Base-by-base conservation (phyloP, 2,888 invertebrate species). In the Cinara cedri region DNA sequence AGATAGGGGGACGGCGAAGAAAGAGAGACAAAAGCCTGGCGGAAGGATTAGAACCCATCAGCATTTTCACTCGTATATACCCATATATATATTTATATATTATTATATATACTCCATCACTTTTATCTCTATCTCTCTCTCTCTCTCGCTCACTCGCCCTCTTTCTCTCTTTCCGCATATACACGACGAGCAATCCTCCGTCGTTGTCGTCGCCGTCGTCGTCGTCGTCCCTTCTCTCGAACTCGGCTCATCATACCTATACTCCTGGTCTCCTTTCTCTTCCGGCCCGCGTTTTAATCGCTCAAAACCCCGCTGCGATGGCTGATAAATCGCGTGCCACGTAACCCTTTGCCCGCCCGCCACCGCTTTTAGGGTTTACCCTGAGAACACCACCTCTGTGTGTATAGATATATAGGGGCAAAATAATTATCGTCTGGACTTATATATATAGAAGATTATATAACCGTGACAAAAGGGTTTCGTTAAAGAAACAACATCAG, bases 41-140 rank as follows among this genome's bases (percentile, higher is more conserved):
- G 60, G 63, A 78, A 78, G 78, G 78, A 78, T 78, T 78, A 78
- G 70, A 68, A 78, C 68, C 68, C 78, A 78, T 78, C 78, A 78
- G 68, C 78, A 26, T 78, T 78, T 78, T 78, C 78, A 54, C 63
- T 72, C 51, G 57, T 34, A 4, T 49, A 34, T 26, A 14, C 19
- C 16, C 34, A 6, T 13, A 46, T 46, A 46, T 46, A 65, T 19
- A 13, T 11, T 19, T 44, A 63, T 21, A 63, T 11, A 34, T 19
- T 66, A n/a, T 19, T 16, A 14, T 54, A 46, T 21, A 21, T 19
- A 44, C 21, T 65, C 44, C n/a, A n/a, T 54, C 54, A n/a, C 19
- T 54, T 9, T 54, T 34, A 3, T 65, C 21, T 65, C 44, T 54
- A n/a, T 54, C 54, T 54, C 19, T 54, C 6, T 54, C 19, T 19